These are phyloP conservation scores for Drosophila paramelanica DNA, from an alignment of 2,888 invertebrate species.

Conservation along the genomic window DNA sequence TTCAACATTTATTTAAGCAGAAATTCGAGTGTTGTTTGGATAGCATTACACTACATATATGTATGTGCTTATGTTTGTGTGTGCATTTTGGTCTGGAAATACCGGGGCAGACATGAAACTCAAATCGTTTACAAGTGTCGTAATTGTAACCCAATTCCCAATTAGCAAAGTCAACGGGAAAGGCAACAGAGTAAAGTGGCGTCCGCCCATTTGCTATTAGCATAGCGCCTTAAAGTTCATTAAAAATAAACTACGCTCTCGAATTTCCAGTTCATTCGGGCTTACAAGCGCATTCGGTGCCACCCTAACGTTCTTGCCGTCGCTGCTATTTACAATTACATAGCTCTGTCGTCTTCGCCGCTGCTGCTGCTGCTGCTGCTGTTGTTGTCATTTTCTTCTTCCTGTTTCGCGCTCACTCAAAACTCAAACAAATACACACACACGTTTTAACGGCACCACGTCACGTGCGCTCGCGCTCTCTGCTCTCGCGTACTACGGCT, in stretches of 20 bases:
- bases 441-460: conserved; percentile 42
- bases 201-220: conserved; percentile 10
- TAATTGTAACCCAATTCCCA: conserved; percentile 36
- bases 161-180: conserved; percentile 18
- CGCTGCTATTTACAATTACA: conserved; percentile 61
- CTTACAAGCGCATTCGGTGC: conserved; percentile 28
- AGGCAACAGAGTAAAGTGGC: background rate
- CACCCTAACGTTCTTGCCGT: conserved; percentile 57
- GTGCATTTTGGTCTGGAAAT: background rate
- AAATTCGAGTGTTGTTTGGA: background rate
- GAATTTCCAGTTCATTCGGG: conserved; percentile 27
- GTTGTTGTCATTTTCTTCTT: conserved; percentile 64
- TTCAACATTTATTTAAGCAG: too few species aligned
- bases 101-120: background rate
- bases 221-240: conserved; percentile 34
- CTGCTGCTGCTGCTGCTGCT: conserved; percentile 24
- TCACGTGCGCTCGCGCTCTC: conserved; percentile 61
- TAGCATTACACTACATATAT: too few species aligned
- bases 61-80: too few species aligned
- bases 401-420: conserved; percentile 65
- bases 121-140: conserved; percentile 3
- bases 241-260: conserved; percentile 30
- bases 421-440: conserved; percentile 52
- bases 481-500: conserved; percentile 44
- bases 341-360: conserved; percentile 27